Evolutionary conservation across 2,888 invertebrate species (phyloP).

Genomic region (Lasioglossum morio): DNA sequence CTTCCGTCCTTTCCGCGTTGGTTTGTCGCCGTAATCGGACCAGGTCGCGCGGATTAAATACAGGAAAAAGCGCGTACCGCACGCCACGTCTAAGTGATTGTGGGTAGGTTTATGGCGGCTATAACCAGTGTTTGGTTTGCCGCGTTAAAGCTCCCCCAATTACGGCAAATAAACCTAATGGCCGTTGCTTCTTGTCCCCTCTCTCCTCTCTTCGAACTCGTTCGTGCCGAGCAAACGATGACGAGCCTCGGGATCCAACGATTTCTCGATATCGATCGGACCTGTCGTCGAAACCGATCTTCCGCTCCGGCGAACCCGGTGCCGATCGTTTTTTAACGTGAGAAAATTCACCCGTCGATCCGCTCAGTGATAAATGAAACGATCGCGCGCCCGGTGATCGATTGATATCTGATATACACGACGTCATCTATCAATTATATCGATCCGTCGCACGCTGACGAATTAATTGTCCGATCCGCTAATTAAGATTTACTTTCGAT

Average conservation of each 20-base stretch:
- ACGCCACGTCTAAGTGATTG: conserved; percentile 81
- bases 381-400: conserved; percentile 12
- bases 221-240: not conserved
- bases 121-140: conserved; percentile 83
- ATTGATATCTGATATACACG: conserved; percentile 20
- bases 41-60: conserved; percentile 72
- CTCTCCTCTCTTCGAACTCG: not conserved
- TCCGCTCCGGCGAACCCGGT: not conserved
- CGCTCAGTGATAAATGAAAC: conserved; percentile 42
- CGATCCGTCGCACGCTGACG: not conserved
- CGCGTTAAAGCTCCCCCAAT: conserved; percentile 81
- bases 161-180: conserved; percentile 82
- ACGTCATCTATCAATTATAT: conserved; percentile 29
- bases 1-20: conserved; percentile 30
- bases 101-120: conserved; percentile 82
- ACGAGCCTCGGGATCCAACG: not conserved
- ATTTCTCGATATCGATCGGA: conserved; percentile 46
- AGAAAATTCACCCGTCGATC: not conserved
- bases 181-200: conserved; percentile 60
- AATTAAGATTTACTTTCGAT: conserved; percentile 25
- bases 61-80: conserved; percentile 72
- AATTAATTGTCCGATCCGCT: conserved; percentile 23
- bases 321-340: conserved; percentile 8
- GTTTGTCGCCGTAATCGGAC: conserved; percentile 43
- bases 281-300: conserved; percentile 40